A percentile compares a stretch with the other conserved stretches of the same genome.
Conservation (phyloP, 2,113 vertebrate species). For the Turnix velox region DNA sequence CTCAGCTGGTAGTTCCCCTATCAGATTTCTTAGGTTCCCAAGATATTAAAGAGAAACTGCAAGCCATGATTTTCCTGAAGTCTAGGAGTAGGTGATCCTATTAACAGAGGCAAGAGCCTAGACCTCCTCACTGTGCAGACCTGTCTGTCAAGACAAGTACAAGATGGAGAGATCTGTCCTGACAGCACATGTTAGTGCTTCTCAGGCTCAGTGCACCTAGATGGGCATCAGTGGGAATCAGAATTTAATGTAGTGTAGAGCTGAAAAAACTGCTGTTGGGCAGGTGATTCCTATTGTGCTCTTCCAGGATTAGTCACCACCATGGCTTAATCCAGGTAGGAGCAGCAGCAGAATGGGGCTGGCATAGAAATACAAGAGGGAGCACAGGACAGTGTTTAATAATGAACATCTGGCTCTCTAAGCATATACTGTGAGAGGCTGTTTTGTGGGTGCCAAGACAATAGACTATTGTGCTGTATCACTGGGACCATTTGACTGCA, state of each 20-base stretch:
- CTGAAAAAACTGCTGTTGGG: neutral
- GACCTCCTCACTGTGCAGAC: accelerated
- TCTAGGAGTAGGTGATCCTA: neutral
- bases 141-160: neutral
- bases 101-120: neutral
- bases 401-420: conserved; percentile 27
- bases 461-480: conserved; percentile 41
- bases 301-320: neutral
- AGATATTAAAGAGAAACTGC: neutral
- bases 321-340: neutral
- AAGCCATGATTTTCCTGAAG: neutral
- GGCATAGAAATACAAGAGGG: neutral
- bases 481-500: neutral
- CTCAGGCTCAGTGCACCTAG: neutral
- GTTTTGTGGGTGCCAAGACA: conserved; percentile 4
- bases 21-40: neutral
- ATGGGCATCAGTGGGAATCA: neutral
- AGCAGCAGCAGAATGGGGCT: neutral
- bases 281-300: neutral
- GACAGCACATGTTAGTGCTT: accelerated
- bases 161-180: neutral
- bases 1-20: neutral
- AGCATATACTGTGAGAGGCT: neutral
- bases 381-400: conserved; percentile 1
- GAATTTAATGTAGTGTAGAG: neutral